Base-by-base conservation (phyloP, 2,797 vertebrate species). In the Acropternis orthonyx region DNA sequence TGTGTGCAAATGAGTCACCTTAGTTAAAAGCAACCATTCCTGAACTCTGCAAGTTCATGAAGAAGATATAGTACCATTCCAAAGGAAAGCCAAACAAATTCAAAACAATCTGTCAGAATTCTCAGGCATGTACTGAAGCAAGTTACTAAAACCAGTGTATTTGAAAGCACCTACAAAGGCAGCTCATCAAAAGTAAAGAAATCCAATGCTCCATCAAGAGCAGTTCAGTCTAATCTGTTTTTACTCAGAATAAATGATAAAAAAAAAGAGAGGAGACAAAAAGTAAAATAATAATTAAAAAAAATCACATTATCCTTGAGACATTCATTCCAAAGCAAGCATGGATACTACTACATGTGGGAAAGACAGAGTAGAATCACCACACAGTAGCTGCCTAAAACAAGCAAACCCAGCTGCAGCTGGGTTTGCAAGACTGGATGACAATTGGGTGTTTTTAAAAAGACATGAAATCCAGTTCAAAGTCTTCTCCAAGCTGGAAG, bases 361-460 rank as follows among this genome's bases (percentile, higher is more conserved):
- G 54, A 62, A 36, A 90, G n/a, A 61, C 3, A 65, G 0, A 0
- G 43, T 0, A 62, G 27, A 56, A 39, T 24, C 49, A 68, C 7
- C 22, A 56, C 24, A 55, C 26, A 6, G 41, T 3, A 90, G n/a
- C 36, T 83, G 65, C 65, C 22, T 26, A 74, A 39, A 61, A 39
- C 20, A 63, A 55, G 65, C 52, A 77, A 39, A 9, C 32, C 44
- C 36, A 56, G 43, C 18, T 74, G 52, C 56, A 83, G 52, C 36
- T 37, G 37, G 37, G 9, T 37, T 37, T 37, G 37, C 54, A 87
- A 52, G 46, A n/a, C 17, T 34, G 27, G 24, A 86, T 51, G 56
- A 72, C 16, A 90, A 56, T 7, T 34, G 15, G 8, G 20, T 49
- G 12, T 44, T 86, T 74, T 71, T 28, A 76, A 62, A 22, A 61